Evolutionary conservation across 2,888 invertebrate genomes (phyloP).

Genomic region (Mellilla xanthometata): DNA sequence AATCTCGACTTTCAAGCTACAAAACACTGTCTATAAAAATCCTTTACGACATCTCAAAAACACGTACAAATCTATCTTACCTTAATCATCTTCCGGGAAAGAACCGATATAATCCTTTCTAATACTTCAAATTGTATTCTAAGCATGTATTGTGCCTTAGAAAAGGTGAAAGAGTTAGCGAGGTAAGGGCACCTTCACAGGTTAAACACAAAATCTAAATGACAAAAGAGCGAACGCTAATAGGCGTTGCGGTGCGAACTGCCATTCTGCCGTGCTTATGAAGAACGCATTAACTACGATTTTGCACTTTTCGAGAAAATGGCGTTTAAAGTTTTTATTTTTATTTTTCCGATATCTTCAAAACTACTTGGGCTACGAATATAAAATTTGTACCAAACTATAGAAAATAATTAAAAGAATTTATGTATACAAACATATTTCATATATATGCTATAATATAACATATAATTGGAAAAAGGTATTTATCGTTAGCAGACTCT

Average conservation of each 20-base stretch:
- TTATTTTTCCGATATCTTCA: too few species aligned
- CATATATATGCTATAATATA: too few species aligned
- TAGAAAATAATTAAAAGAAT: too few species aligned
- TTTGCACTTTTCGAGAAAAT: too few species aligned
- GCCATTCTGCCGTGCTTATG: too few species aligned
- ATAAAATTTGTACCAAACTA: too few species aligned
- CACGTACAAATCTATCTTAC: slow-evolving; percentile 1
- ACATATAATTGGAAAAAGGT: too few species aligned
- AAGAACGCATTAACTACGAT: too few species aligned
- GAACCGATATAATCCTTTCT: slow-evolving; percentile 34
- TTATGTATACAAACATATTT: too few species aligned
- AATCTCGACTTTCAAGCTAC: not conserved
- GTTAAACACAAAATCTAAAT: slow-evolving; percentile 76
- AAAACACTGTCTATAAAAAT: not conserved
- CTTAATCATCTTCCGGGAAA: slow-evolving; percentile 33
- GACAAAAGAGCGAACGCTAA: slow-evolving; percentile 69
- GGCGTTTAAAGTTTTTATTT: too few species aligned
- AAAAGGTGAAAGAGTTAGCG: slow-evolving; percentile 12
- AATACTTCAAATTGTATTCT: slow-evolving; percentile 46
- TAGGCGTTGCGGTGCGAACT: slow-evolving; percentile 76
- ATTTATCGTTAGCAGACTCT: too few species aligned
- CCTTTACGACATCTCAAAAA: not conserved
- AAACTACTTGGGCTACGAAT: too few species aligned
- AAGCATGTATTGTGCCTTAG: slow-evolving; percentile 42
- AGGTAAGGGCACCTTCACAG: slow-evolving; percentile 51